Evolutionary conservation across 2,113 vertebrate genomes (phyloP), one percentile per base, ranked within the genome.

Genomic region (Callionymus lyra): DNA sequence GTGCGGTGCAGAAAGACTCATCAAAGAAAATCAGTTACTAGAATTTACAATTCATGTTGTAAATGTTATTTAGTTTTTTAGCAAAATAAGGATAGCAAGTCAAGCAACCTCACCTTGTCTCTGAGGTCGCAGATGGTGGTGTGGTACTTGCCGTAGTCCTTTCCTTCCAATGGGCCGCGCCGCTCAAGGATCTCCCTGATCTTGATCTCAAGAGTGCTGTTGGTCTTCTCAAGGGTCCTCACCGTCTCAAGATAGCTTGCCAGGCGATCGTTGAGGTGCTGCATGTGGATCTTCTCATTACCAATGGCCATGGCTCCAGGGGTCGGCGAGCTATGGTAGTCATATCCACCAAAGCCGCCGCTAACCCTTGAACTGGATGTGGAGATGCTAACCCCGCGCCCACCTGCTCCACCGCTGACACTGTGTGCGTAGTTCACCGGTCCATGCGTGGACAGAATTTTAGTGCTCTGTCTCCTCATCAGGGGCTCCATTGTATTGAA

Each of bases 171-270:
- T 2, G 76, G 82, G 21, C 81, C 85, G 53, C 19, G 78, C 43
- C 72, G 82, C 53, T 81, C 74, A 2, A 74, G 51, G 47, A 14
- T n/a, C 74, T 86, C 72, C 3, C 60, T 63, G 75, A 87, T 87
- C 50, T 84, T 67, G 44, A 77, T 32, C 72, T 85, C 82, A 50
- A 87, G 69, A 12, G 46, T 37, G 40, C 50, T 41, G 68, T 86
- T 87, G 68, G 68, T 79, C 56, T 74, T 74, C 75, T 87, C 84
- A 56, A 87, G 77, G 34, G n/a, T 76, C 44, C 38, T 80, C 41
- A 87, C 84, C 1, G 56, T 82, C 38, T 82, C 83, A 74, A 87
- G 53, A 68, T 87, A 87, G 63, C 21, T 76, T 27, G 80, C 81
- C 68, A 87, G 67, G 5, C 85, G 80, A 52, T 85, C 81, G 0